Evolutionary conservation across 2,113 vertebrate species (phyloP).

Genomic region (Leptobrachium ailaonicum): DNA sequence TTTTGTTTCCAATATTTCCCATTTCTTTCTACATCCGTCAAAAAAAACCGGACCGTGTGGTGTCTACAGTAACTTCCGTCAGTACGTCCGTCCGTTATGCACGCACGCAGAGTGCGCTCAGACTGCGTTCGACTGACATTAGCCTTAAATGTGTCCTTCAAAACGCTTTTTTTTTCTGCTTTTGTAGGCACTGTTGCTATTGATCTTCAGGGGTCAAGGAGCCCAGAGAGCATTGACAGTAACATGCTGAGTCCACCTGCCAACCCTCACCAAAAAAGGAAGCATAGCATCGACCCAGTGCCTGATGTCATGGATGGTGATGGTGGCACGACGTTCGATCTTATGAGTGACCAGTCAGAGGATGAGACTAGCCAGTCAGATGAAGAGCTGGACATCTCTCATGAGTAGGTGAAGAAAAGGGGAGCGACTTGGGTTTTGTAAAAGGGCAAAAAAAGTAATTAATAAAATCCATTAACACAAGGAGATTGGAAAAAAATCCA

Average conservation of each 20-base stretch:
- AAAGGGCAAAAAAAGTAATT: no score
- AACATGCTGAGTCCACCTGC: conserved; percentile 71
- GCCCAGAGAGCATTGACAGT: conserved; percentile 56
- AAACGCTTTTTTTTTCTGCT: neutral
- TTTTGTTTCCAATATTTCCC: no score
- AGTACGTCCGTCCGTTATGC: no score
- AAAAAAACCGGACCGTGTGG: no score
- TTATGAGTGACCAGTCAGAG: conserved; percentile 78
- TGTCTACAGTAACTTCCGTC: no score
- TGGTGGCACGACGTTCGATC: conserved; percentile 70
- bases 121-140: no score
- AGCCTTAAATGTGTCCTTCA: no score
- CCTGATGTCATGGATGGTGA: conserved; percentile 75
- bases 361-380: conserved; percentile 75
- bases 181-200: conserved; percentile 75
- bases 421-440: neutral
- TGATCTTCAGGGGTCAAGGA: conserved; percentile 74
- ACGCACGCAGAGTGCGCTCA: no score
- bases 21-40: no score
- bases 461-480: no score
- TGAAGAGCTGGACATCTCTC: conserved; percentile 65
- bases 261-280: conserved; percentile 62
- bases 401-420: conserved; percentile 61
- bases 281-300: conserved; percentile 77
- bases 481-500: no score